Conservation (phyloP, 2,888 invertebrate species). For the Autographa gamma region DNA sequence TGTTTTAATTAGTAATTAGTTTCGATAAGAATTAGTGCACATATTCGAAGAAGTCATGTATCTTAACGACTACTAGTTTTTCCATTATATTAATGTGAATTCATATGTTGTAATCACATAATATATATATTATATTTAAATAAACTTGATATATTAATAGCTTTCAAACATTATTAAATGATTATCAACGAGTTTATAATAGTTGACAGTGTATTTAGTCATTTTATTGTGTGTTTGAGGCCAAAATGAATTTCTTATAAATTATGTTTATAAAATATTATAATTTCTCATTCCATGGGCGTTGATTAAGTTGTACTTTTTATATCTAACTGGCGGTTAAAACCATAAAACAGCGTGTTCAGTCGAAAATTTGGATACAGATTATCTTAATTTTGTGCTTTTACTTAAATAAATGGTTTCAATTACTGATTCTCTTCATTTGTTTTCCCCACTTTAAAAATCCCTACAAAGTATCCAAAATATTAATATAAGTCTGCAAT, state of each 20-base stretch:
- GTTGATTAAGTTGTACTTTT: background rate
- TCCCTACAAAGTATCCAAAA: background rate
- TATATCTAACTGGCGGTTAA: background rate
- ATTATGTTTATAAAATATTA: background rate
- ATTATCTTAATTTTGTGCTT: background rate
- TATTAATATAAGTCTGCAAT: too few species aligned
- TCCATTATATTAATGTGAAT: constrained; percentile 29
- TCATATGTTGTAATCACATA: constrained; percentile 18
- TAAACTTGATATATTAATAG: constrained; percentile 26
- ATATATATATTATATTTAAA: constrained; percentile 2
- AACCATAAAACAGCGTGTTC: background rate
- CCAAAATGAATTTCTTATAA: background rate
- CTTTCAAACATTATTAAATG: constrained; percentile 17
- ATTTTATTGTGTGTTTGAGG: background rate
- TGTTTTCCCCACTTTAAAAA: background rate
- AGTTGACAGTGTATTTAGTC: background rate
- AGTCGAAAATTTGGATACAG: too few species aligned
- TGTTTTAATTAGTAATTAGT: background rate
- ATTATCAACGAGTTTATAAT: constrained; percentile 7
- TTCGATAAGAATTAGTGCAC: background rate
- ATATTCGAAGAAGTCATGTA: constrained; percentile 13
- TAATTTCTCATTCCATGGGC: background rate
- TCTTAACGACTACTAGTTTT: constrained; percentile 15
- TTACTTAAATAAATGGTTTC: background rate
- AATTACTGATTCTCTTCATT: background rate